A percentile compares a stretch with the other conserved stretches of the same genome.
Evolutionary conservation across 2,888 invertebrate genomes (phyloP).

Genomic region (Teleiodes luculella): DNA sequence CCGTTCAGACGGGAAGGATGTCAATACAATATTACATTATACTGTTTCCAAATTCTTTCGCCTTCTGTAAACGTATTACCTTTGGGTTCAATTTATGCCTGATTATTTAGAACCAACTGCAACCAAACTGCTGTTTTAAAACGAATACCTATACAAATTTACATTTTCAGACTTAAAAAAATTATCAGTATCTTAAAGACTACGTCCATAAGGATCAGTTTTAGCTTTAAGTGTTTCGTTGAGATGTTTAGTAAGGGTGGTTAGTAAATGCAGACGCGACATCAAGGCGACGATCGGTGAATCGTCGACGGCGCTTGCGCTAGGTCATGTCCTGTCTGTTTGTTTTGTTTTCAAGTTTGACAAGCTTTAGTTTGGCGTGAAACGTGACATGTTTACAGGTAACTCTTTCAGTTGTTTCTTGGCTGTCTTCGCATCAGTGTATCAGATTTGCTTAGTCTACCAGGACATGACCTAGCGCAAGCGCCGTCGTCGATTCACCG

Average conservation of each 20-base stretch:
- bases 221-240: neutral
- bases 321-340: conserved; percentile 40
- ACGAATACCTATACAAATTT: neutral
- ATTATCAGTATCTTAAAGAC: neutral
- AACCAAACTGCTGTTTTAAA: neutral
- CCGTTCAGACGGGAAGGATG: conserved; percentile 25
- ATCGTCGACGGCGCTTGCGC: conserved; percentile 33
- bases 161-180: neutral
- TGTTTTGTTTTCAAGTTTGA: conserved; percentile 33
- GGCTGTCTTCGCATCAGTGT: conserved; percentile 1
- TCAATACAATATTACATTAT: conserved; percentile 11
- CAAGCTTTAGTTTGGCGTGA: conserved; percentile 5
- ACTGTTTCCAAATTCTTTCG: neutral
- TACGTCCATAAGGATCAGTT: neutral
- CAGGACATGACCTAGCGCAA: conserved; percentile 22
- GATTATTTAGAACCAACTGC: neutral
- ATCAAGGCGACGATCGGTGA: conserved; percentile 39
- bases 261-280: conserved; percentile 28
- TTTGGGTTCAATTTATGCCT: conserved; percentile 13
- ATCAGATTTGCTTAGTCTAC: neutral
- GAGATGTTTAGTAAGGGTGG: neutral
- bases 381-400: neutral
- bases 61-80: conserved; percentile 1
- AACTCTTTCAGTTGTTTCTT: neutral
- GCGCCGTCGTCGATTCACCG: conserved; percentile 22